Percentiles rank a stretch among this genome's conserved stretches.
phyloP scores from a whole-genome alignment of 2,113 vertebrate species.

The Nothoprocta pentlandii region DNA sequence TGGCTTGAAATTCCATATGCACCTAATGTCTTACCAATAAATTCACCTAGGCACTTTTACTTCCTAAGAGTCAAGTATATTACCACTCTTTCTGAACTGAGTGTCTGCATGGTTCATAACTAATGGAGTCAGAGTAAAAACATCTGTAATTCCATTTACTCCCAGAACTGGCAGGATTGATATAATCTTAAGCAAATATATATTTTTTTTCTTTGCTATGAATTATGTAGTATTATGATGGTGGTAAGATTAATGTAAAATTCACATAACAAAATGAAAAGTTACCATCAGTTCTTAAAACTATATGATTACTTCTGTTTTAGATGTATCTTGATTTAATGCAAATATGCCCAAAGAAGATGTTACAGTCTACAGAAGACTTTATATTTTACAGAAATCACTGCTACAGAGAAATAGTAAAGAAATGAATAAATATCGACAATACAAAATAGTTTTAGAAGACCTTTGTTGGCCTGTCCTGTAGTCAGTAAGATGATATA shows the following conservation, averaged over 20 bases:
- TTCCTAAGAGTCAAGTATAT: neutral
- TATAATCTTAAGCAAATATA: neutral
- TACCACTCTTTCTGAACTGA: neutral
- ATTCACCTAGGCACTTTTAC: neutral
- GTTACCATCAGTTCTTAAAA: neutral
- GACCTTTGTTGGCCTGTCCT: neutral
- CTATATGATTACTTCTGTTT: neutral
- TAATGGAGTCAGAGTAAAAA: neutral
- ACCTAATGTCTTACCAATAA: neutral
- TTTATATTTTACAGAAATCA: neutral
- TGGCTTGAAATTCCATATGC: neutral
- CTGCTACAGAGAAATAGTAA: neutral
- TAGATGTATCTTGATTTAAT: neutral
- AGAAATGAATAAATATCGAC: neutral
- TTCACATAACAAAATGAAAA: neutral
- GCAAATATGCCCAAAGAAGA: neutral
- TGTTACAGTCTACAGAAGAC: neutral
- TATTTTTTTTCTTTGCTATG: neutral
- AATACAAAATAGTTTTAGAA: neutral
- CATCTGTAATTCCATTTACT: neutral
- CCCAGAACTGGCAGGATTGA: neutral
- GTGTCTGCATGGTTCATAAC: neutral
- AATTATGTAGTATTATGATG: neutral
- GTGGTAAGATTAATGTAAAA: neutral
- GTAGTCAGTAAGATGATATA: neutral